Conservation (phyloP, 2,797 vertebrate genomes). For the Bovichtus variegatus region DNA sequence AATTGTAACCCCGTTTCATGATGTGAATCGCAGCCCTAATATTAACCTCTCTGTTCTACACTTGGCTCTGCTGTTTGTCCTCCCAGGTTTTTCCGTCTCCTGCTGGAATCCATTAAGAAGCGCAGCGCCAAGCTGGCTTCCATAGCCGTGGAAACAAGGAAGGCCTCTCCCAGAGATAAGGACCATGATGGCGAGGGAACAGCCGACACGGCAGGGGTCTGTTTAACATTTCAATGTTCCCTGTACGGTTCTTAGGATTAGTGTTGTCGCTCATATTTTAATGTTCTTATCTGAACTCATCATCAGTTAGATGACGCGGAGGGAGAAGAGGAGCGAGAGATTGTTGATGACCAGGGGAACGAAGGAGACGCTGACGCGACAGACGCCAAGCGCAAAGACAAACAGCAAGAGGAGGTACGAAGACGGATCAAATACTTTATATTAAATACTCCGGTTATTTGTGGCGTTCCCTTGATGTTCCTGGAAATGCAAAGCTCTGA, state of each 20-base stretch:
- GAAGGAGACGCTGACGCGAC: conserved; percentile 96
- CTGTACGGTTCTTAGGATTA: not conserved
- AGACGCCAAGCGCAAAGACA: conserved; percentile 88
- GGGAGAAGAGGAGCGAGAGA: conserved; percentile 76
- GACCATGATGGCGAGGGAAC: conserved; percentile 59
- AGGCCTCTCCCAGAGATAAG: conserved; percentile 85
- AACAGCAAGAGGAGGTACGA: conserved; percentile 94
- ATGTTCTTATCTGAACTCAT: not conserved
- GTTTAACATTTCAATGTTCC: not conserved
- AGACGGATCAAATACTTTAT: not conserved
- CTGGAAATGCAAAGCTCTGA: fast-evolving
- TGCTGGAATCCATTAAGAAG: conserved; percentile 91
- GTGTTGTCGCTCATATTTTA: not conserved
- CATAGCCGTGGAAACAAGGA: conserved; percentile 88
- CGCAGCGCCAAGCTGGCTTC: conserved; percentile 88
- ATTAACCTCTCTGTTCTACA: not conserved
- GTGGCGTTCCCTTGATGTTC: not conserved
- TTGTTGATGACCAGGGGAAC: conserved; percentile 89
- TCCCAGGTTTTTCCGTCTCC: conserved; percentile 90
- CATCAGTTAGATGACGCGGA: conserved; percentile 72
- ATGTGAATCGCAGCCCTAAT: too few species aligned
- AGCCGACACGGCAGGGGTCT: conserved; percentile 28
- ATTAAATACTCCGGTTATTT: not conserved
- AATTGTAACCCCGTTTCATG: too few species aligned
- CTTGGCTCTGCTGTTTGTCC: not conserved